A percentile compares a stretch with the other conserved stretches of the same genome.
phyloP scores from a whole-genome alignment of 2,888 invertebrate species.

The Lysandra bellargus region DNA sequence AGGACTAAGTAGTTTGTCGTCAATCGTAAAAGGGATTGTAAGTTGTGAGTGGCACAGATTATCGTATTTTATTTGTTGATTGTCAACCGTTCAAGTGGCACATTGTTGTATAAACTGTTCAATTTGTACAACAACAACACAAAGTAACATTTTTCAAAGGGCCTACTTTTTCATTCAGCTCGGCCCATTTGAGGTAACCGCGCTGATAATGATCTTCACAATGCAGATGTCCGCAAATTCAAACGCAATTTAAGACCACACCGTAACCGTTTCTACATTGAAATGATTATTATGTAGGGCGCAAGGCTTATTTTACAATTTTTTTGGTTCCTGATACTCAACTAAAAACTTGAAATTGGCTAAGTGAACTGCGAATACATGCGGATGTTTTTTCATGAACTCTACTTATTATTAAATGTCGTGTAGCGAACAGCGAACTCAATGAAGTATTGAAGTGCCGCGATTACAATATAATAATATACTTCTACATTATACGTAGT shows the following conservation, averaged over 20 bases:
- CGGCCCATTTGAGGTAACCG: constrained; percentile 21
- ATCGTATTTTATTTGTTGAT: constrained; percentile 25
- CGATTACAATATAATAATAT: not conserved
- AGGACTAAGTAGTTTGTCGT: not conserved
- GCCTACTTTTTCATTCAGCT: not conserved
- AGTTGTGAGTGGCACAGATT: not conserved
- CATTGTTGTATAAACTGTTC: constrained; percentile 26
- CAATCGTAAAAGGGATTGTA: constrained; percentile 13
- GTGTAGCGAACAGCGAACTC: not conserved
- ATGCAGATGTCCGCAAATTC: constrained; percentile 30
- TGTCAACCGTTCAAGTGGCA: constrained; percentile 31
- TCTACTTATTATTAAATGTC: not conserved
- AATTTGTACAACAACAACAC: constrained; percentile 7
- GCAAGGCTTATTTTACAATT: not conserved
- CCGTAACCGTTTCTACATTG: not conserved
- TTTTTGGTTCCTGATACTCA: not conserved
- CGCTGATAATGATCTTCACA: constrained; percentile 30
- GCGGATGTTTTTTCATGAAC: not conserved
- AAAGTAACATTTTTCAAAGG: constrained; percentile 24
- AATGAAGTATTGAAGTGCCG: not conserved
- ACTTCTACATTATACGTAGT: too few relatives aligned
- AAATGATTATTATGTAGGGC: not conserved
- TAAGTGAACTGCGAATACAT: not conserved
- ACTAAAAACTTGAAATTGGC: not conserved
- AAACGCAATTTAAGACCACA: constrained; percentile 22